These are phyloP conservation scores for Trisateles emortualis DNA, from an alignment of 2,888 invertebrate genomes.

Conservation along the genomic window DNA sequence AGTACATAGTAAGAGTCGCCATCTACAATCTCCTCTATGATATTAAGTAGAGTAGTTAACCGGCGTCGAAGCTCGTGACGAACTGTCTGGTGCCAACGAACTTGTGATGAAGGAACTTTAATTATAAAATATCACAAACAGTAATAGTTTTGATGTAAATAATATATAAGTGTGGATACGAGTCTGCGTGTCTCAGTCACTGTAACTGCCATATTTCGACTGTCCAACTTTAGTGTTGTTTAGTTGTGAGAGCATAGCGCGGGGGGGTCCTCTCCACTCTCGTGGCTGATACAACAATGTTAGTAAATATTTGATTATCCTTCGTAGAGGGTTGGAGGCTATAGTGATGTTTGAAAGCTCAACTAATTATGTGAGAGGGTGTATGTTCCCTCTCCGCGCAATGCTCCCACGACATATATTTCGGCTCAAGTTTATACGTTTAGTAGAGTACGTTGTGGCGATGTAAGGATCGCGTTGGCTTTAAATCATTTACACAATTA, in stretches of 20 bases:
- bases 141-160: conserved; percentile 28
- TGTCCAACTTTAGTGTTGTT: conserved; percentile 45
- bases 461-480: conserved; percentile 52
- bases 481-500: conserved; percentile 57
- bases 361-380: too few relatives aligned
- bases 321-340: too few relatives aligned
- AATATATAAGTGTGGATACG: conserved; percentile 10
- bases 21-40: not conserved
- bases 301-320: too few relatives aligned
- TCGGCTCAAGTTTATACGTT: conserved; percentile 54
- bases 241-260: not conserved
- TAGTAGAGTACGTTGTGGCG: conserved; percentile 32
- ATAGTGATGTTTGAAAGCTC: too few relatives aligned
- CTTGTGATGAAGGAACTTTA: conserved; percentile 24
- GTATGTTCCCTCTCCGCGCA: not conserved
- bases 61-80: not conserved
- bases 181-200: conserved; percentile 39
- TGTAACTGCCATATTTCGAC: conserved; percentile 69
- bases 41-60: conserved; percentile 3
- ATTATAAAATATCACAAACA: not conserved
- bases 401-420: conserved; percentile 8
- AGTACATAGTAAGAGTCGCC: conserved; percentile 8
- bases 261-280: not conserved
- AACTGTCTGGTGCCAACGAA: conserved; percentile 16
- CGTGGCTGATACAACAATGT: too few relatives aligned